These are phyloP conservation scores for Athalia cordata DNA, from an alignment of 2,888 invertebrate genomes.

Conservation along the genomic window DNA sequence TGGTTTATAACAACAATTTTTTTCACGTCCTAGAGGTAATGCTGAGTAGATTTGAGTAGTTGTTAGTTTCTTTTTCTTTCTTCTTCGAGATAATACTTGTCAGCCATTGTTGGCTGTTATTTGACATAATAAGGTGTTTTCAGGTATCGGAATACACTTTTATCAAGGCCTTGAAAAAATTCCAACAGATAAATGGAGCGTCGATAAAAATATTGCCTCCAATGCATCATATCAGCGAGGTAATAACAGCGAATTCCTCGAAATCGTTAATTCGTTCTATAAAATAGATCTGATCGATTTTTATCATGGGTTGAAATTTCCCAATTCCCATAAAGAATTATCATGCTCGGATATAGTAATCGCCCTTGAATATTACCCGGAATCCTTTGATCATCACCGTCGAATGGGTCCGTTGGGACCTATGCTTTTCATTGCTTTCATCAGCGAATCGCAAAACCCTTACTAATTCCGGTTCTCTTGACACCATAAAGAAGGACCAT, in stretches of 20 bases:
- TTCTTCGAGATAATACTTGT: neutral
- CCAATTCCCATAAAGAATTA: too few species aligned
- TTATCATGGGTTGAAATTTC: too few species aligned
- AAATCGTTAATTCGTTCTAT: too few species aligned
- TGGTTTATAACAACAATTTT: constrained; percentile 32
- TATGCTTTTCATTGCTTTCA: neutral
- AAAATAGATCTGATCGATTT: too few species aligned
- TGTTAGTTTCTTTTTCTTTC: neutral
- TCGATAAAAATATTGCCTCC: constrained; percentile 39
- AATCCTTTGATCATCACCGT: constrained; percentile 1
- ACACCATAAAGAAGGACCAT: neutral
- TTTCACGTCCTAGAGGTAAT: constrained; percentile 34
- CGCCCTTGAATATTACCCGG: neutral
- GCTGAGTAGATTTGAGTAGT: neutral
- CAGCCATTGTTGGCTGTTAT: neutral
- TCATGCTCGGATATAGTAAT: too few species aligned
- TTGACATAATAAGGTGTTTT: neutral
- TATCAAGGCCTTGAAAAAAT: constrained; percentile 14
- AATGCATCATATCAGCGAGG: constrained; percentile 38
- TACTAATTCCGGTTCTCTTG: constrained; percentile 3
- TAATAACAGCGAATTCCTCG: neutral
- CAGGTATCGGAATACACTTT: constrained; percentile 38
- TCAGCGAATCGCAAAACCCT: neutral
- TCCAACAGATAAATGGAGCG: constrained; percentile 25
- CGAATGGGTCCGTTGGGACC: neutral